These are phyloP conservation scores for Odontocolon sp. DNA, from an alignment of 2,888 invertebrate species.

Conservation along the genomic window DNA sequence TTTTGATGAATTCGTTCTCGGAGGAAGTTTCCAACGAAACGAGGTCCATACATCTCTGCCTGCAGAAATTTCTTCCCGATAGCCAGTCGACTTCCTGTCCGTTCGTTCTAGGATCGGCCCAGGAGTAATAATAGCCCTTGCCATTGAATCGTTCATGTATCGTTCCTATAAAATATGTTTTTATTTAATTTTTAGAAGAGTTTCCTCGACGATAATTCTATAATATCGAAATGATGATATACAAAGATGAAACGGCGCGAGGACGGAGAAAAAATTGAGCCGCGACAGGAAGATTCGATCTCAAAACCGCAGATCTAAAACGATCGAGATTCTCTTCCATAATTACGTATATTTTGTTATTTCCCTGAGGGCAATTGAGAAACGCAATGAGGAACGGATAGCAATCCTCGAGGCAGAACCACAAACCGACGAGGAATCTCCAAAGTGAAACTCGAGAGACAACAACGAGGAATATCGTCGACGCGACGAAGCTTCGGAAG, in stretches of 20 bases:
- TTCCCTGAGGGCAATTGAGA: neutral
- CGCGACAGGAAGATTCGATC: conserved; percentile 30
- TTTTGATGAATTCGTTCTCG: conserved; percentile 94
- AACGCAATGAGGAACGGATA: neutral
- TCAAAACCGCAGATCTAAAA: conserved; percentile 49
- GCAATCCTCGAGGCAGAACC: neutral
- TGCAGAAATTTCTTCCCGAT: conserved; percentile 91
- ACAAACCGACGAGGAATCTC: neutral
- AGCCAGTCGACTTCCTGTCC: conserved; percentile 93
- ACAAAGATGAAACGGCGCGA: too few species aligned
- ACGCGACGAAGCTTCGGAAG: neutral
- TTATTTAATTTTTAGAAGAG: too few species aligned
- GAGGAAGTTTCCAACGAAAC: conserved; percentile 92
- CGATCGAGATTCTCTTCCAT: conserved; percentile 43
- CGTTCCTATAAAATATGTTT: conserved; percentile 72
- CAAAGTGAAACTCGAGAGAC: conserved; percentile 50
- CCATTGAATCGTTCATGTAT: conserved; percentile 82
- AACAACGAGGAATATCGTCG: neutral
- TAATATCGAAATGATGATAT: too few species aligned
- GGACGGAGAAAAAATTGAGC: too few species aligned
- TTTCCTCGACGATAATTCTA: too few species aligned
- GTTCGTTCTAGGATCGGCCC: conserved; percentile 89
- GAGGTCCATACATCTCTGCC: conserved; percentile 94
- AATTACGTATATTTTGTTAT: conserved; percentile 1
- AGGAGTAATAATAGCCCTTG: conserved; percentile 93